Evolutionary conservation across 2,113 vertebrate species (phyloP).

Genomic region (Panthera leo): DNA sequence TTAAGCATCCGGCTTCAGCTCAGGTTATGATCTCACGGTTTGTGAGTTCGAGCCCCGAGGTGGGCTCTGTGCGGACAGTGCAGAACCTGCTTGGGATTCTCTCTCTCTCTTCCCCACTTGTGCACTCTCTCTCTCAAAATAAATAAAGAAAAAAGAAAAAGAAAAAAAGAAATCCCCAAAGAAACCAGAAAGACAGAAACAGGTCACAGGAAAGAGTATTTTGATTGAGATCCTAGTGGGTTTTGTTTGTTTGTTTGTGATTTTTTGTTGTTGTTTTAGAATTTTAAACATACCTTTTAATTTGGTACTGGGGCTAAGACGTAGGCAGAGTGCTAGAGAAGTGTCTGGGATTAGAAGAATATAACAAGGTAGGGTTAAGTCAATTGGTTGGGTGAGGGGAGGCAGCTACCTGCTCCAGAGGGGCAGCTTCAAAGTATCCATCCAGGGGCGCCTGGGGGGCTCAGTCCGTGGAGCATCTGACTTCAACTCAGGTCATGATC

Average conservation of each 20-base stretch:
- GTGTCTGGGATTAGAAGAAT: neutral
- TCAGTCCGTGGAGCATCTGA: too few relatives aligned
- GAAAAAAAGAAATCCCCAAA: neutral
- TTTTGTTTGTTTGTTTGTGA: too few relatives aligned
- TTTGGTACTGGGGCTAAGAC: neutral
- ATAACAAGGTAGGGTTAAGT: neutral
- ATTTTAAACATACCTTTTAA: slow-evolving; percentile 5
- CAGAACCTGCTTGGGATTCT: too few relatives aligned
- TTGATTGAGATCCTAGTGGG: neutral
- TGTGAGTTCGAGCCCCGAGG: too few relatives aligned
- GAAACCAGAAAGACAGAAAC: neutral
- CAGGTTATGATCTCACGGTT: too few relatives aligned
- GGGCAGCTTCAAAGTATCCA: slow-evolving; percentile 74
- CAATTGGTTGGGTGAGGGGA: neutral
- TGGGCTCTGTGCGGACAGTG: too few relatives aligned
- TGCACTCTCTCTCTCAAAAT: too few relatives aligned
- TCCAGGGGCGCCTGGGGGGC: slow-evolving; percentile 59
- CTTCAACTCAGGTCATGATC: too few relatives aligned
- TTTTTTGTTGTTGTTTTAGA: neutral
- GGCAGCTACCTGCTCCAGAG: neutral
- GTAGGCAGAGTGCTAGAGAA: neutral
- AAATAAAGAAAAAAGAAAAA: too few relatives aligned
- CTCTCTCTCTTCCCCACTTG: too few relatives aligned
- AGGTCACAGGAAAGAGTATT: neutral
- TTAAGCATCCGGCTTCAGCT: too few relatives aligned